Evolutionary conservation across 2,888 invertebrate species (phyloP).

Genomic region (Punctoribates punctum): DNA sequence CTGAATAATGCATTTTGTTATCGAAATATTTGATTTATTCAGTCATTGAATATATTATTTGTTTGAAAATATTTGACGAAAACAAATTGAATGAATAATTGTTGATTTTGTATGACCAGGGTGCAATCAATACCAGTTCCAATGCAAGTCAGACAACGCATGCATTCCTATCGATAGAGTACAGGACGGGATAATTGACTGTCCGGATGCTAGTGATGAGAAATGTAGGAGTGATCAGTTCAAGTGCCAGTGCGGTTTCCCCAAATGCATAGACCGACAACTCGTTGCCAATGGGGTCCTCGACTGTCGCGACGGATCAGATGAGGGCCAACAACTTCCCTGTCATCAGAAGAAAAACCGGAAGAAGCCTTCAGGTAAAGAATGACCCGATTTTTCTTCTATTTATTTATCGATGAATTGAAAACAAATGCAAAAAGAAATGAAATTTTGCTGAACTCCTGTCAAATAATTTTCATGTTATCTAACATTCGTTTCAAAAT

Average conservation of each 20-base stretch:
- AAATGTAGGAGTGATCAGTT: constrained; percentile 55
- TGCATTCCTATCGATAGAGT: constrained; percentile 50
- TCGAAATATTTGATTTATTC: neutral
- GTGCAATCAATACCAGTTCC: constrained; percentile 46
- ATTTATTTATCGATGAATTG: neutral
- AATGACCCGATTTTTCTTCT: neutral
- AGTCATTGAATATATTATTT: neutral
- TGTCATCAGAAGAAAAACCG: constrained; percentile 18
- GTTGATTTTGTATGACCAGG: neutral
- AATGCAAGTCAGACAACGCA: constrained; percentile 45
- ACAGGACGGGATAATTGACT: constrained; percentile 51
- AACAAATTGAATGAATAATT: neutral
- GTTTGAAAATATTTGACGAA: neutral
- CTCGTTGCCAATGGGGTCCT: constrained; percentile 54
- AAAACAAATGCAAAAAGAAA: neutral
- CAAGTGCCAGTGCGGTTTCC: constrained; percentile 55
- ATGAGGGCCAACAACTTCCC: constrained; percentile 53
- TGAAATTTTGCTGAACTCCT: neutral
- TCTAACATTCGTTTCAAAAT: constrained; percentile 1
- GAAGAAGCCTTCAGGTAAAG: constrained; percentile 30
- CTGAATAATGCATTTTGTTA: constrained; percentile 7
- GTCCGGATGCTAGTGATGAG: constrained; percentile 54
- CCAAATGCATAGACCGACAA: constrained; percentile 53
- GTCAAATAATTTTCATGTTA: constrained; percentile 13
- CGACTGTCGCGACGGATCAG: constrained; percentile 56